Evolutionary conservation across 2,113 vertebrate genomes (phyloP), one percentile per base, ranked within the genome.

Genomic region (Craseonycteris thonglongyai): DNA sequence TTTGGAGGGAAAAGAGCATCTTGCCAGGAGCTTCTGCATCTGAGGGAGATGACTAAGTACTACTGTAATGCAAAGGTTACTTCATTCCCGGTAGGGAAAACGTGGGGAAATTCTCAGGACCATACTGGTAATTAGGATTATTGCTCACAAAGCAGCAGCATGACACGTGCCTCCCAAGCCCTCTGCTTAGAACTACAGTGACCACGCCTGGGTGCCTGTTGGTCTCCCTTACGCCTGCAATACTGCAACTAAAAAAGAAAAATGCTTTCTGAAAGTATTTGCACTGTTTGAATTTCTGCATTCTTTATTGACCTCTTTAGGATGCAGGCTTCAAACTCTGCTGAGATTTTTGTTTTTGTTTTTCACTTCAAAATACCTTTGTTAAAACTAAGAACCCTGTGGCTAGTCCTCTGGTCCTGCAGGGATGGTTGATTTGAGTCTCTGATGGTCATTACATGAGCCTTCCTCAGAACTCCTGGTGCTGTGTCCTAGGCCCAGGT

Each of bases 81-180:
- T 47, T 76, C 54, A 51, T 74, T 30, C 68, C 8, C 3, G 16
- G 6, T 9, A 10, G 22, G 54, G n/a, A 33, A 95, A 69, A 68
- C 0, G 2, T 42, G 38, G 68, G 24, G 30, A 21, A 38, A 65
- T 71, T 78, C 33, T 28, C 30, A 35, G 21, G 13, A 42, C 13
- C 45, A 6, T 58, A n/a, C n/a, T n/a, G n/a, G n/a, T n/a, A n/a
- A 45, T 1, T 56, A 74, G 45, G 42, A 42, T 10, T 3, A 13
- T 1, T 15, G 35, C 35, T 89, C 16, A 33, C 18, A n/a, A 26
- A 35, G 61, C 40, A 49, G 69, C 35, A 35, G 26, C 61, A 42
- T n/a, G n/a, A 47, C 35, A 8, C 0, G 0, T 24, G 38, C 19
- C 24, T 68, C 69, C 56, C 33, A 7, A 18, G 0, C 3, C 18